Evolutionary conservation across 1,140 invertebrate genomes (phyloP), one percentile per base, ranked within the genome.

Genomic region (Scaptomyza montana): DNA sequence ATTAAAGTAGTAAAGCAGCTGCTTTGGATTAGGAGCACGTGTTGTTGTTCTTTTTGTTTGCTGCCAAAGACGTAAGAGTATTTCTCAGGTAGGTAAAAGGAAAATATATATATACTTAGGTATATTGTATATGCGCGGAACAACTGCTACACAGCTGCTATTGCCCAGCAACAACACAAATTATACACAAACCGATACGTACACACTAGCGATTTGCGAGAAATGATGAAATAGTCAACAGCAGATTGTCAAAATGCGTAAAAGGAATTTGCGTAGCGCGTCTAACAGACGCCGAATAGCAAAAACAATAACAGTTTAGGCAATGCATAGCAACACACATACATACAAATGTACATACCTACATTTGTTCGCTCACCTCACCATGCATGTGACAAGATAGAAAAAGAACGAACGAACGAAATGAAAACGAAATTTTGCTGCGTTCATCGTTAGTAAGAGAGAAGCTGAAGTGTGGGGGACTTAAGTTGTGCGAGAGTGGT

Each of bases 391-490:
- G 66, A 74, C 65, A 68, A 59, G 57, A 77, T 77, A 77, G 46
- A 69, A 81, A 50, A 69, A 81, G 30, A 33, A 33, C 84, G n/a
- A 33, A 33, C 84, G n/a, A 43, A 43, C 39, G 12, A 43, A 79
- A 85, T 63, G 80, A 86, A 85, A 86, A 69, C 53, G 68, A 70
- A 70, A 47, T 64, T 55, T 64, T 80, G 81, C 81, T 86, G 64
- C 50, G 81, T 80, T 86, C 81, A 86, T 75, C 41, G 61, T 78
- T 81, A 80, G 71, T 63, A 2, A 9, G 3, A 36, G 0, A 33
- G 30, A 5, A 30, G 28, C 28, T 6, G 33, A 36, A 28, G 46
- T 16, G 39, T 30, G 43, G 5, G 25, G 33, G 39, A 25, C 41
- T 36, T 39, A 25, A n/a, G 49, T 19, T 16, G 43, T n/a, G 45